These are phyloP conservation scores for Dynastes grantii DNA, from an alignment of 2,888 invertebrate species.

Conservation along the genomic window DNA sequence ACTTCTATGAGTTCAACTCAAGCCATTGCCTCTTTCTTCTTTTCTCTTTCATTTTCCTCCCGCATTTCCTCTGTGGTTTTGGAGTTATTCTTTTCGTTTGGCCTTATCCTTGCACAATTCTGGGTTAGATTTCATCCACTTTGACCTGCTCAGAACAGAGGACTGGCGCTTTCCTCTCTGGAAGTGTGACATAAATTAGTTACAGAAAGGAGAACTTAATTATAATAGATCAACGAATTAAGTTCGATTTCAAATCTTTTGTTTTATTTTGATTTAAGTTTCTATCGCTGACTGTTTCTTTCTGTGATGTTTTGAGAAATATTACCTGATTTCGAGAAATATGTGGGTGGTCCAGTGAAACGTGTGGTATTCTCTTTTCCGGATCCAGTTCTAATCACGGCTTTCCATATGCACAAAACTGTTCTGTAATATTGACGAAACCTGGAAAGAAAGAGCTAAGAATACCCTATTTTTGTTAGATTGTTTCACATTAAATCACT, in stretches of 20 bases:
- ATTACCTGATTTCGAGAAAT: constrained; percentile 43
- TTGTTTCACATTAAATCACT: neutral
- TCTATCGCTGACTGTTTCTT: too few relatives aligned
- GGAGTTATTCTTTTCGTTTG: neutral
- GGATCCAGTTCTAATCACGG: constrained; percentile 43
- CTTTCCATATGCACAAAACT: constrained; percentile 77
- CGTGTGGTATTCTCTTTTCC: constrained; percentile 22
- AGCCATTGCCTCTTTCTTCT: neutral
- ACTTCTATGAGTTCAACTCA: neutral
- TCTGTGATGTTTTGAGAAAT: neutral
- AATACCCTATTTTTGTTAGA: neutral
- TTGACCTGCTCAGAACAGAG: constrained; percentile 18
- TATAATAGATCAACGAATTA: too few relatives aligned
- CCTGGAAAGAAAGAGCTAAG: constrained; percentile 68
- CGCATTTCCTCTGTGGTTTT: neutral
- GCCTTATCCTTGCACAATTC: neutral
- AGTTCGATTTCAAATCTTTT: too few relatives aligned
- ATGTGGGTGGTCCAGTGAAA: constrained; percentile 13
- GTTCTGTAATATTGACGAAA: constrained; percentile 82
- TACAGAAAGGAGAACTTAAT: neutral
- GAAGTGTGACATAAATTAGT: constrained; percentile 19
- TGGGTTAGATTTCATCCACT: constrained; percentile 31
- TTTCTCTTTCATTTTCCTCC: neutral
- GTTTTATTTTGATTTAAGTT: too few relatives aligned
- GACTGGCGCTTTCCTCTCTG: constrained; percentile 5